These are phyloP conservation scores for Anthonomus grandis DNA, from an alignment of 1,140 invertebrate genomes.

Conservation along the genomic window DNA sequence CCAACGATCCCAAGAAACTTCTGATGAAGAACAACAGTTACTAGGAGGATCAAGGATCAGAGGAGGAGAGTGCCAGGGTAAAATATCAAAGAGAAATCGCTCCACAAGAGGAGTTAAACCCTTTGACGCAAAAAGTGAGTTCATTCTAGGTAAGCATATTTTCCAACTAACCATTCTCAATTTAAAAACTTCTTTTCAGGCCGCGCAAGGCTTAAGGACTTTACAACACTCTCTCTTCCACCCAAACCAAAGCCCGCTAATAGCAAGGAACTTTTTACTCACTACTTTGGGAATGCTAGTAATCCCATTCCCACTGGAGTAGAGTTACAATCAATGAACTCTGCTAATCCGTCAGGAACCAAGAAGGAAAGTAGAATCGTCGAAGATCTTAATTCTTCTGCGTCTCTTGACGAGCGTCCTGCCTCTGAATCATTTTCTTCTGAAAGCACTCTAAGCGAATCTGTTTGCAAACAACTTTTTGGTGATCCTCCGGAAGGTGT, in stretches of 20 bases:
- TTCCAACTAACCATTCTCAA: background rate
- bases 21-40: slow-evolving; percentile 11
- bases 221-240: slow-evolving; percentile 15
- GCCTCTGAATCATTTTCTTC: slow-evolving; percentile 5
- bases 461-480: slow-evolving; percentile 12
- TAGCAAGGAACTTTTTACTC: background rate
- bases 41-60: slow-evolving; percentile 12
- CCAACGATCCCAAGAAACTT: slow-evolving; percentile 5
- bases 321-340: no score
- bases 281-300: slow-evolving; percentile 1
- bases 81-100: background rate
- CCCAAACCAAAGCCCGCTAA: slow-evolving; percentile 14
- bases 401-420: background rate
- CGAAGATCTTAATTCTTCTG: no score
- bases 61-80: slow-evolving; percentile 17
- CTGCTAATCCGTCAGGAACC: no score
- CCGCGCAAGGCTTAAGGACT: slow-evolving; percentile 7
- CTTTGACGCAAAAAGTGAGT: slow-evolving; percentile 18
- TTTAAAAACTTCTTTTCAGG: slow-evolving; percentile 15
- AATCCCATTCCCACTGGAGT: background rate
- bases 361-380: no score
- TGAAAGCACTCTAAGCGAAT: slow-evolving; percentile 16
- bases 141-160: background rate
- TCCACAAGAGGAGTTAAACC: background rate
- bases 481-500: background rate